phyloP scores from a whole-genome alignment of 1,140 invertebrate genomes.

The Drusus annulatus region DNA sequence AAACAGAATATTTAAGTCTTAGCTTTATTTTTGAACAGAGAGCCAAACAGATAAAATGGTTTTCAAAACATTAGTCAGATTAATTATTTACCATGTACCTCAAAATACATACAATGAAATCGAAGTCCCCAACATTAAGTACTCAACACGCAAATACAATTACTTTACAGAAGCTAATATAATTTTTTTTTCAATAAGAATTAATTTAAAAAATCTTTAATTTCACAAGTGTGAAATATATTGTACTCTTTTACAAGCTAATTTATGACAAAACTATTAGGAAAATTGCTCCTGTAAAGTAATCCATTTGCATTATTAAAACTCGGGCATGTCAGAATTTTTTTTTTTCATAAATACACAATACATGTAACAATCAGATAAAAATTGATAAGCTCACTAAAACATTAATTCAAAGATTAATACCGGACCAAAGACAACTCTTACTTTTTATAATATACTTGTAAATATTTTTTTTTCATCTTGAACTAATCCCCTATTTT shows the following conservation, averaged over 20 bases:
- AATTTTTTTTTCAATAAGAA: background rate
- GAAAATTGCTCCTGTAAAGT: too few relatives aligned
- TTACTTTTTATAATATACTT: conserved; percentile 14
- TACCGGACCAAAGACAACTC: background rate
- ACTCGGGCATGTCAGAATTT: too few relatives aligned
- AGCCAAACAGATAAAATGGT: conserved; percentile 24
- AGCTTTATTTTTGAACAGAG: conserved; percentile 43
- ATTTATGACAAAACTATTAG: too few relatives aligned
- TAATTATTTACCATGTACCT: too few relatives aligned
- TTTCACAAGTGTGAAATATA: background rate
- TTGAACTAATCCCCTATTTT: conserved; percentile 29
- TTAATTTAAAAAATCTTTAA: background rate
- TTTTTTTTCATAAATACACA: too few relatives aligned
- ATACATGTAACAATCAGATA: background rate
- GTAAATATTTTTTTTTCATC: conserved; percentile 43
- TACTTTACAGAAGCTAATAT: background rate
- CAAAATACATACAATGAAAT: too few relatives aligned
- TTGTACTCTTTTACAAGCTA: too few relatives aligned
- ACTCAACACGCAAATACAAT: too few relatives aligned
- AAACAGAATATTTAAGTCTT: conserved; percentile 17
- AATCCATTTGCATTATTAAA: too few relatives aligned
- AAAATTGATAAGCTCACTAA: conserved; percentile 4
- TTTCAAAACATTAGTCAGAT: background rate
- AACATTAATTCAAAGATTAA: conserved; percentile 14
- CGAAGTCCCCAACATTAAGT: too few relatives aligned